Base-by-base conservation (phyloP, 2,888 invertebrate genomes). In the Flexamia atlantica region DNA sequence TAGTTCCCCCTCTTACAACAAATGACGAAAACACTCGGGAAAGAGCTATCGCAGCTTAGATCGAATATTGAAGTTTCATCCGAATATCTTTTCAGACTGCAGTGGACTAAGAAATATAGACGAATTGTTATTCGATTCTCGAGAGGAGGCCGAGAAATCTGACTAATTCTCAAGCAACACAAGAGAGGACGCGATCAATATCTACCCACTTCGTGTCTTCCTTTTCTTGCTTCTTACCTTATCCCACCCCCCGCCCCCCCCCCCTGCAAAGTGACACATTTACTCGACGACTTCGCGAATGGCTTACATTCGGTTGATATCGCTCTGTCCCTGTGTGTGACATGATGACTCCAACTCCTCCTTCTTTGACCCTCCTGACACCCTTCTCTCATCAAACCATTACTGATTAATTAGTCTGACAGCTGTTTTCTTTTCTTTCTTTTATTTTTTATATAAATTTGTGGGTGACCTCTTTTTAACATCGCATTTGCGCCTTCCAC, bases 101-200 rank as follows among this genome's bases (percentile, higher is more conserved):
- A 20, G 23, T 64, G 28, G 64, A 64, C 14, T 64, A 30, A 28
- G 28, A 64, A 57, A 64, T 28, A 64, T 28, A 28, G 28, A 28
- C 10, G 30, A 28, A 64, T 28, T 64, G 64, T 28, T 30, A 64
- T 64, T 64, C 28, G 4, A 64, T 64, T 64, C 9, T 30, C 17
- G 30, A 64, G 30, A 28, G 64, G 30, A 64, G 1, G 28, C 12
- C 3, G 36, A 70, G 70, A 70, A 76, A 76, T 50, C 76, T 76
- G 76, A 50, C 76, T 76, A 76, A 76, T 76, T 76, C 28, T 76
- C 23, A 46, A 28, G 23, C 17, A 76, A 50, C 50, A 76, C 70
- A 76, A 50, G 76, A 50, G 28, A 28, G 40, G 76, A 46, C 40
- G 76, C 76, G 76, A 76, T 76, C 76, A 76, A 76, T 76, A 76